Evolutionary conservation across 2,797 vertebrate genomes (phyloP).

Genomic region (Cyprinella venusta): DNA sequence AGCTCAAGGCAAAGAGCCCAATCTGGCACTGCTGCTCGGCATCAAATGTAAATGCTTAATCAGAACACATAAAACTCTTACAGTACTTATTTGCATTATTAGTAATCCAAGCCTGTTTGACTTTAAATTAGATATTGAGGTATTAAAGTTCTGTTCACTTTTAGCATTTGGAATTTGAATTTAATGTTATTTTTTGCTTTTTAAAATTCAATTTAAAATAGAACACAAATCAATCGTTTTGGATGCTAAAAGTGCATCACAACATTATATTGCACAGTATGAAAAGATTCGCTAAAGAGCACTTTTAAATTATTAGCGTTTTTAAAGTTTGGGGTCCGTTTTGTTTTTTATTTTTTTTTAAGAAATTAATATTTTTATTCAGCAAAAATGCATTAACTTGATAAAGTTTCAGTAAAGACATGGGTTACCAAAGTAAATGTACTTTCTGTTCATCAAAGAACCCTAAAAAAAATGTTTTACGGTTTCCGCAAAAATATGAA

Average conservation of each 20-base stretch:
- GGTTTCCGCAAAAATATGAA: not conserved
- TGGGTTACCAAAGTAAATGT: too few relatives aligned
- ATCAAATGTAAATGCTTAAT: conserved; percentile 86
- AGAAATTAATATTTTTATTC: not conserved
- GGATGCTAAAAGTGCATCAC: not conserved
- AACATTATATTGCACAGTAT: not conserved
- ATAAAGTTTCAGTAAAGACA: too few relatives aligned
- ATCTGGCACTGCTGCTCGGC: conserved; percentile 91
- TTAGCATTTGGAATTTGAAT: not conserved
- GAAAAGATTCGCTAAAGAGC: not conserved
- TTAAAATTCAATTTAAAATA: not conserved
- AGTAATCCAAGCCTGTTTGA: not conserved
- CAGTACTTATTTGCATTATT: not conserved
- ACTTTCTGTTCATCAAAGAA: not conserved
- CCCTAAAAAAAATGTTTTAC: not conserved
- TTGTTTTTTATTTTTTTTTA: too few relatives aligned
- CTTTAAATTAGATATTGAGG: not conserved
- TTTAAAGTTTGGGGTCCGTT: not conserved
- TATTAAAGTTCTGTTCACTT: not conserved
- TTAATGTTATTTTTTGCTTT: not conserved
- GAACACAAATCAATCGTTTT: not conserved
- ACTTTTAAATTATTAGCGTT: not conserved
- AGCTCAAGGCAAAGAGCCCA: conserved; percentile 94
- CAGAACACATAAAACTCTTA: not conserved
- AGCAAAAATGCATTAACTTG: not conserved